These are phyloP conservation scores for Chrysodeixis includens DNA, from an alignment of 2,888 invertebrate genomes.

Conservation along the genomic window DNA sequence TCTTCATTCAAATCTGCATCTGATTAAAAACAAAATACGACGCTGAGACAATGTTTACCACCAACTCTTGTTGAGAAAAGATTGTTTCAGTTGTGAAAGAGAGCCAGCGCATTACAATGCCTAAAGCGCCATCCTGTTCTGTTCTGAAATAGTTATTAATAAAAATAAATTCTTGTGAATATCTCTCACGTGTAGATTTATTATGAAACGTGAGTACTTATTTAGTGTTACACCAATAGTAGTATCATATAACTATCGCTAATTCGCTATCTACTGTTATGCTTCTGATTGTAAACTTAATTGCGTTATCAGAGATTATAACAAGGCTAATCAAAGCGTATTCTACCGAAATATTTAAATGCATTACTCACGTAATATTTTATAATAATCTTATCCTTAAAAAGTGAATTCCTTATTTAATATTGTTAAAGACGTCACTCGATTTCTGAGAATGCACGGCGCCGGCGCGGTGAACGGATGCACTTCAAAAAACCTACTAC, in stretches of 20 bases:
- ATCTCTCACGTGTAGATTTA: background rate
- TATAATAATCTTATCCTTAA: constrained; percentile 31
- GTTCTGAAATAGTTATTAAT: background rate
- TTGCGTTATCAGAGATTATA: constrained; percentile 31
- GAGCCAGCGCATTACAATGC: too few relatives aligned
- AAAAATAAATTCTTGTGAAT: background rate
- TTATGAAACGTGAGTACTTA: background rate
- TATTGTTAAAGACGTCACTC: constrained; percentile 21
- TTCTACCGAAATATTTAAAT: constrained; percentile 19
- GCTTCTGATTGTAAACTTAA: constrained; percentile 27
- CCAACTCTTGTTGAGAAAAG: background rate
- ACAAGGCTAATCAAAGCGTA: constrained; percentile 12
- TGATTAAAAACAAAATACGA: background rate
- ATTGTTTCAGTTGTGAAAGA: too few relatives aligned
- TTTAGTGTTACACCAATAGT: constrained; percentile 8
- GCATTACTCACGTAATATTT: constrained; percentile 7
- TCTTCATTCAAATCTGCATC: background rate
- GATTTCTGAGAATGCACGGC: constrained; percentile 46
- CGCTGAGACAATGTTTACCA: background rate
- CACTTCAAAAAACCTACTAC: background rate
- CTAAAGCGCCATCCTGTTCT: too few relatives aligned
- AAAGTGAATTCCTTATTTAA: constrained; percentile 19
- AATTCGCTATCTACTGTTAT: constrained; percentile 21
- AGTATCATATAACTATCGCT: constrained; percentile 13
- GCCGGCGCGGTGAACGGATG: constrained; percentile 28